Percentiles rank a stretch among this genome's conserved stretches.
Evolutionary conservation across 2,797 vertebrate species (phyloP).

Genomic region (Prunella strophiata): DNA sequence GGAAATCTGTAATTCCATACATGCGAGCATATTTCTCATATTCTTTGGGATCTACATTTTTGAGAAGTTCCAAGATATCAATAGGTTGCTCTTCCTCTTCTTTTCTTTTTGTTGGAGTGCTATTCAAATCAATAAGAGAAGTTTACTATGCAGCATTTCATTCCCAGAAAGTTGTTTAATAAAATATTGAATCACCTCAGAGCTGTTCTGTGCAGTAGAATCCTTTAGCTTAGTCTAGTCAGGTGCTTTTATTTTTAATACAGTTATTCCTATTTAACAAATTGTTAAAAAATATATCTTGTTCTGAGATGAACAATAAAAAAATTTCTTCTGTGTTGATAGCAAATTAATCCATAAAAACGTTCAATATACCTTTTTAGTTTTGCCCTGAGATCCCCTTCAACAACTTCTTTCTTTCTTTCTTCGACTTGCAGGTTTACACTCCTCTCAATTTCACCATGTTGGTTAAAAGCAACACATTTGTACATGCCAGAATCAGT

Average conservation of each 20-base stretch:
- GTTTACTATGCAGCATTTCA: not conserved
- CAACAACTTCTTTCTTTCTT: constrained; percentile 83
- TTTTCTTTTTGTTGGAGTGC: constrained; percentile 92
- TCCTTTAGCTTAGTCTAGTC: not conserved
- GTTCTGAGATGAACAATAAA: not conserved
- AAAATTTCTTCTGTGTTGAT: not conserved
- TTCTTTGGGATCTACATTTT: constrained; percentile 98
- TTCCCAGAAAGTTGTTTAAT: not conserved
- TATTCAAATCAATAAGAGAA: constrained; percentile 66
- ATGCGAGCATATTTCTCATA: constrained; percentile 98
- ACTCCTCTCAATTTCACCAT: constrained; percentile 93
- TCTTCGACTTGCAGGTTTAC: constrained; percentile 90
- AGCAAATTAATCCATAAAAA: not conserved
- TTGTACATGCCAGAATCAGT: constrained; percentile 95
- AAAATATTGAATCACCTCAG: not conserved
- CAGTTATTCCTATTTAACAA: not conserved
- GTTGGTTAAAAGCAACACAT: constrained; percentile 91
- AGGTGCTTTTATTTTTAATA: not conserved
- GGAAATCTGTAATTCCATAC: constrained; percentile 98
- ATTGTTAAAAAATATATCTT: not conserved
- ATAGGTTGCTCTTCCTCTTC: constrained; percentile 92
- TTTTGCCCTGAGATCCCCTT: constrained; percentile 92
- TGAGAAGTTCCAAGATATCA: constrained; percentile 95
- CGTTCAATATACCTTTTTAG: constrained; percentile 89
- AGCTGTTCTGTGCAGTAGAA: not conserved